phyloP scores from a whole-genome alignment of 2,888 invertebrate species.

The Tinea trinotella region DNA sequence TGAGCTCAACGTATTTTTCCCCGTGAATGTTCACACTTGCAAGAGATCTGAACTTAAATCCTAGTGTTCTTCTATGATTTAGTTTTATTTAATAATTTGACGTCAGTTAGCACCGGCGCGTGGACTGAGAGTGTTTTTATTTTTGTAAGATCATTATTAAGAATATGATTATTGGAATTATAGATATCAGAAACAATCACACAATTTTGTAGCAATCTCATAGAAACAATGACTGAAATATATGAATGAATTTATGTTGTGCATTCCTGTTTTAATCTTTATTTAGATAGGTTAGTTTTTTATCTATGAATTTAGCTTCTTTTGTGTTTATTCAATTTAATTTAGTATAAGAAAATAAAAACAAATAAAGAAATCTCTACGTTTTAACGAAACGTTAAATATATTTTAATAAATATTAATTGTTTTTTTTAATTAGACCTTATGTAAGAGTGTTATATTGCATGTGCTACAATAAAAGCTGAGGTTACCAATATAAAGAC shows the following conservation, averaged over 20 bases:
- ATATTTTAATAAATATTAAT: neutral
- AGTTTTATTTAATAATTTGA: neutral
- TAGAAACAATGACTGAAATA: neutral
- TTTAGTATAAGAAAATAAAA: neutral
- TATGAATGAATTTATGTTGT: neutral
- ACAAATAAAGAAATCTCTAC: too few relatives aligned
- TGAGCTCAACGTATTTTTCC: slow-evolving; percentile 94
- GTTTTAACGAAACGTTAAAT: neutral
- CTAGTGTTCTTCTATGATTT: neutral
- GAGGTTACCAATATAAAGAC: neutral
- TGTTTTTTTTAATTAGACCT: neutral
- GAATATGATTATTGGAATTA: neutral
- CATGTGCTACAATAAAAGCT: slow-evolving; percentile 1
- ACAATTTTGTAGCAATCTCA: neutral
- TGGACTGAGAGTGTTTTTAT: slow-evolving; percentile 2
- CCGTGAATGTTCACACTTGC: slow-evolving; percentile 90
- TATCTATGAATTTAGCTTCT: neutral
- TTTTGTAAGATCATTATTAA: neutral
- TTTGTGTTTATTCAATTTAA: neutral
- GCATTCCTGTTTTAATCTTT: neutral
- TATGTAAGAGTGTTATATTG: slow-evolving; percentile 2
- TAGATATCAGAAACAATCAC: neutral
- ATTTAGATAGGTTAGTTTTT: neutral
- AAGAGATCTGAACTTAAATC: slow-evolving; percentile 47
- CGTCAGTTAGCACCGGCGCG: slow-evolving; percentile 6